Percentiles rank a stretch among this genome's conserved stretches.
These are phyloP conservation scores for Sylvia borin DNA, from an alignment of 2,797 vertebrate genomes.

Conservation along the genomic window DNA sequence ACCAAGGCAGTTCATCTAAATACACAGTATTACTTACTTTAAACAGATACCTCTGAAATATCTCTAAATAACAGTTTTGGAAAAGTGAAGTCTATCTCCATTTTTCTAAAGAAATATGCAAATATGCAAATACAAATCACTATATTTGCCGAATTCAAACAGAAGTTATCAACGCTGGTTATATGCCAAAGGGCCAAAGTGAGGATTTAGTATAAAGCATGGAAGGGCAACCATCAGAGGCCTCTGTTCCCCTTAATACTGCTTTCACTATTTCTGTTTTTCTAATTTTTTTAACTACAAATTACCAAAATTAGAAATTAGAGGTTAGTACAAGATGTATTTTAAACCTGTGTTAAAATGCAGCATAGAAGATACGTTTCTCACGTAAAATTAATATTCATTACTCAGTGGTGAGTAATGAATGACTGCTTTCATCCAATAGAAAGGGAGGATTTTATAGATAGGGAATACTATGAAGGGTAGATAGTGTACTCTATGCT, in stretches of 20 bases:
- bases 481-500: background rate
- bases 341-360: conserved; percentile 16
- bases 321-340: background rate
- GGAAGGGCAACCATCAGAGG: background rate
- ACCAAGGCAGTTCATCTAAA: background rate
- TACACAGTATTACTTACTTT: background rate
- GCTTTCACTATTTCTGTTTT: background rate
- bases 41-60: background rate
- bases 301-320: background rate
- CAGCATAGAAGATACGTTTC: background rate
- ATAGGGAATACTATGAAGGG: background rate
- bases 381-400: background rate
- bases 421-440: background rate
- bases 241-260: background rate
- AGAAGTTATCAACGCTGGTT: background rate
- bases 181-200: background rate
- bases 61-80: background rate
- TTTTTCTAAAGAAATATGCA: background rate
- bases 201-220: background rate
- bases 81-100: background rate
- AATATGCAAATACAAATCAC: background rate
- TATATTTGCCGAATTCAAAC: background rate
- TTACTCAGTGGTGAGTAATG: background rate
- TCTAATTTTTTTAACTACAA: background rate
- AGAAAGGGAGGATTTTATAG: background rate